Base-by-base conservation (phyloP, 2,113 vertebrate species). In the Hylia prasina region DNA sequence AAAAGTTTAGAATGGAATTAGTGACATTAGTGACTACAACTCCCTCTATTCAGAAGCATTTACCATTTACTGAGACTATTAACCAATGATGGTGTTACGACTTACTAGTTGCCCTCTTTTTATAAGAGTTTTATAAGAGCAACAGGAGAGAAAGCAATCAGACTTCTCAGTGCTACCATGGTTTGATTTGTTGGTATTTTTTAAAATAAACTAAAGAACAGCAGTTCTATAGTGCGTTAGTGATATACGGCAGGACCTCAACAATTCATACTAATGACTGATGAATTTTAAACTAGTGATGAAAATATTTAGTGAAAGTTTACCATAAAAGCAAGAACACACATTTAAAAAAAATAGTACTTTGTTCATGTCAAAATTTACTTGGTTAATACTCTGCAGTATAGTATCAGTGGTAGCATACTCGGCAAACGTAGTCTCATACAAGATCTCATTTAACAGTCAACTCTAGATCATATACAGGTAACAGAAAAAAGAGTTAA, bases 381-480 rank as follows among this genome's bases (percentile, higher is more conserved):
- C 78, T 92, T 68, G 58, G 92, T 92, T 95, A 97, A 96, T 90
- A 95, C 85, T 96, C 58, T 79, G 56, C 65, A 94, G 63, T 53
- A 94, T 90, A 93, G 78, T 90, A 91, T 93, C 85, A 90, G 69
- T 90, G 85, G 56, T 80, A 93, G 92, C 89, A 90, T 71, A 84
- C 77, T 50, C 75, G 64, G 83, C 93, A 92, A 90, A 82, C 0
- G 75, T 76, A 90, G 90, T 86, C 93, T 95, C 73, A 95, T 61
- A 91, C 75, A 89, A 87, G 81, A 93, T 68, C 91, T 89, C 90
- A 90, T 66, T 96, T 80, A 96, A 97, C 94, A 96, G 95, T 96
- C 96, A 96, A 95, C 96, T 95, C 93, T 94, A 95, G 95, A 96
- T 95, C 89, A 92, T 94, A 86, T 83, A 95, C 64, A 97, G 95